phyloP scores from a whole-genome alignment of 2,797 vertebrate species.

The Paedocypris micromegethes region DNA sequence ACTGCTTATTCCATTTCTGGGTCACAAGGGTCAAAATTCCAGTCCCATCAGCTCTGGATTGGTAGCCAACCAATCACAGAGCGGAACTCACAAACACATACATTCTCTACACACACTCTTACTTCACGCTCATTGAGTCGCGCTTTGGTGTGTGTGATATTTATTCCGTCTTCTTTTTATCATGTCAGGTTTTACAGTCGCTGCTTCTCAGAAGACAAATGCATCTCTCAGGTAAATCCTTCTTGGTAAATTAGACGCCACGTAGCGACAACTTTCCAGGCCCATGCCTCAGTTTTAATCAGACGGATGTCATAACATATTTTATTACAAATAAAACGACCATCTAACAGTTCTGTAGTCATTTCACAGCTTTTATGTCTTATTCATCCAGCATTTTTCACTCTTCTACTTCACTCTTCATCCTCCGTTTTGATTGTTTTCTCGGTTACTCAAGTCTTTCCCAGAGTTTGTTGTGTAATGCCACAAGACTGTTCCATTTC shows the following conservation, averaged over 20 bases:
- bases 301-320: constrained; percentile 3
- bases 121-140: neutral
- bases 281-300: neutral
- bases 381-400: constrained; percentile 1
- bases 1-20: too few relatives aligned
- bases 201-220: constrained; percentile 2
- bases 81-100: too few relatives aligned
- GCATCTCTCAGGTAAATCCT: neutral
- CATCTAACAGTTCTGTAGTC: neutral
- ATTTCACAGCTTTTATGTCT: constrained; percentile 2
- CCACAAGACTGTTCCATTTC: constrained; percentile 36
- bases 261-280: neutral
- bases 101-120: neutral
- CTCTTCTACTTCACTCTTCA: neutral
- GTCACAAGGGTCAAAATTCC: too few relatives aligned
- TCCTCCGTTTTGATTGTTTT: neutral
- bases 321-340: neutral
- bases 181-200: neutral
- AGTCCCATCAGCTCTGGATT: too few relatives aligned
- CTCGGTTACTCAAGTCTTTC: neutral
- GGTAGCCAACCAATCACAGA: too few relatives aligned
- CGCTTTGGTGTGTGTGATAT: neutral
- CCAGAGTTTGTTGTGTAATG: too few relatives aligned
- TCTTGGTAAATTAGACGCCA: neutral
- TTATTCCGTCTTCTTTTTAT: neutral